These are phyloP conservation scores for Orthonyx spaldingii DNA, from an alignment of 2,113 vertebrate genomes.

Conservation along the genomic window DNA sequence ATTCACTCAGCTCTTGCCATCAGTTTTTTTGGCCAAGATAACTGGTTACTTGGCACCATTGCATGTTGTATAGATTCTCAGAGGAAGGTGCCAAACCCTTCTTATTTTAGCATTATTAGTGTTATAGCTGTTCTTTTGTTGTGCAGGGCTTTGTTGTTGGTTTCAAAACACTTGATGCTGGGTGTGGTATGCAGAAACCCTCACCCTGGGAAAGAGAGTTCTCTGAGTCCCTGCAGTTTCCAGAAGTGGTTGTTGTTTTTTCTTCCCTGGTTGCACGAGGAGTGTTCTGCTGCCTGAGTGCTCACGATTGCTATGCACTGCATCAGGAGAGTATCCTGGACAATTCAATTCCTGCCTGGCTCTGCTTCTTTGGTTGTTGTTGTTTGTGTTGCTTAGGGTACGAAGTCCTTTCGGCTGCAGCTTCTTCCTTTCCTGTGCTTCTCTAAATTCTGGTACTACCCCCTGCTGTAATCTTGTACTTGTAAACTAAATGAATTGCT, in stretches of 20 bases:
- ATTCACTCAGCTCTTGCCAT: not conserved
- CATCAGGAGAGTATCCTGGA: constrained; percentile 26
- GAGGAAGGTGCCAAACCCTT: not conserved
- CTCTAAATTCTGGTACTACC: constrained; percentile 31
- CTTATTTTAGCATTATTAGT: constrained; percentile 23
- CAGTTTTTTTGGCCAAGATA: not conserved
- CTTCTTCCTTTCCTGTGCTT: not conserved
- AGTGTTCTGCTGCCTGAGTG: not conserved
- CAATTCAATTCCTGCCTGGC: constrained; percentile 14
- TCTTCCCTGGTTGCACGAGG: not conserved
- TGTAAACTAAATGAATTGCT: not conserved
- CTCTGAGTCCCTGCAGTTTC: not conserved
- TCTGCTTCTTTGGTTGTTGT: constrained; percentile 19
- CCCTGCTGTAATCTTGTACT: constrained; percentile 32
- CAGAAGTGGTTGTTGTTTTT: not conserved
- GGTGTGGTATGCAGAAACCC: constrained; percentile 51
- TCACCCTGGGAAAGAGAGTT: constrained; percentile 36
- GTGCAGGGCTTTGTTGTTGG: constrained; percentile 52
- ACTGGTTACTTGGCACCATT: not conserved
- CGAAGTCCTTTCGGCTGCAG: not conserved
- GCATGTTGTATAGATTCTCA: not conserved
- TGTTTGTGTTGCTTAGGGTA: constrained; percentile 67
- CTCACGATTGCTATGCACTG: not conserved
- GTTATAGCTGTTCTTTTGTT: not conserved
- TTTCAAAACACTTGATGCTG: constrained; percentile 62